Conservation (phyloP, 2,888 invertebrate species). For the Raillietiella orientalis region DNA sequence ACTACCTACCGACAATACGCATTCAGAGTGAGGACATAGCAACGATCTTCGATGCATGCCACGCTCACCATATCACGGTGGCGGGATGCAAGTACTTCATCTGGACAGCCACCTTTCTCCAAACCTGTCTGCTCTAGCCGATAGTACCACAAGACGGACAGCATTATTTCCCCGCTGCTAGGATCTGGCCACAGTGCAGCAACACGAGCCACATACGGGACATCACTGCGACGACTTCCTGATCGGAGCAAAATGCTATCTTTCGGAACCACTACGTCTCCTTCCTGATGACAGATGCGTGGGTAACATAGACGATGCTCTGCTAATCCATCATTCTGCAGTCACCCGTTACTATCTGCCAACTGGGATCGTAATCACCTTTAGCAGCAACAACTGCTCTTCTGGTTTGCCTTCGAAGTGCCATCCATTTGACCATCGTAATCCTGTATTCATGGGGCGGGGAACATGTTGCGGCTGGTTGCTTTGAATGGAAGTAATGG, state of each 20-base stretch:
- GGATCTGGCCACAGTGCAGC: constrained; percentile 83
- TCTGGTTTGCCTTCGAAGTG: too few species aligned
- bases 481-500: too few species aligned
- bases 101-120: constrained; percentile 20
- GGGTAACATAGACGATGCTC: too few species aligned
- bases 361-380: too few species aligned
- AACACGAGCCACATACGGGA: constrained; percentile 81
- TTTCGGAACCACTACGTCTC: constrained; percentile 45
- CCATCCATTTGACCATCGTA: too few species aligned
- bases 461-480: too few species aligned
- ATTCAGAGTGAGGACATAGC: constrained; percentile 78
- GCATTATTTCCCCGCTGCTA: constrained; percentile 87
- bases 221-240: constrained; percentile 40
- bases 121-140: constrained; percentile 87
- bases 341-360: too few species aligned
- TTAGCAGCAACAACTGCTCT: too few species aligned
- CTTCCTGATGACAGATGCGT: constrained; percentile 60
- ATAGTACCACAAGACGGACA: constrained; percentile 87
- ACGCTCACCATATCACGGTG: constrained; percentile 85
- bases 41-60: constrained; percentile 90
- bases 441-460: too few species aligned
- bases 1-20: constrained; percentile 81
- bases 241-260: constrained; percentile 78
- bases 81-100: constrained; percentile 81
- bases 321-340: constrained; percentile 40